Base-by-base conservation (phyloP, 2,888 invertebrate genomes). In the Amiota communis region DNA sequence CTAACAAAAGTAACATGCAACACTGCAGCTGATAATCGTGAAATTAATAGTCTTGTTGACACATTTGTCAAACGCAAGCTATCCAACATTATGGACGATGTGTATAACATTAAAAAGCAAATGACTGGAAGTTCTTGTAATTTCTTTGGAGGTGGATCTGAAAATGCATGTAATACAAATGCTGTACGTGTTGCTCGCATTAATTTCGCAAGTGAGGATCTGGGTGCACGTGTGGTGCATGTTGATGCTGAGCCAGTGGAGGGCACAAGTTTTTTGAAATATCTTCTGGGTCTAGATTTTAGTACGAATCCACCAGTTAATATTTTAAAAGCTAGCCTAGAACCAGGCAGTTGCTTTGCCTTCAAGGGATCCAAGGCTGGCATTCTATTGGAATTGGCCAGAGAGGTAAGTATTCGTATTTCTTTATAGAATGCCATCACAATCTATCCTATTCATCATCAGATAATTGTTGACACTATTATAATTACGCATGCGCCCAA, bases 321-420 rank as follows among this genome's bases (percentile, higher is more conserved):
- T 64, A 81, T 87, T 77, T 48, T 87, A 0, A 78, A 78, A 0
- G 48, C 82, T 0, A 80, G 73, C 15, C 64, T 87, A 65, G 70
- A 78, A 4, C 80, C 88, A 0, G 87, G 87, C 1, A 73, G 79
- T 4, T 87, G 87, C 20, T 87, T 87, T 70, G 87, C 80, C 0
- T 87, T 80, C 71, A 75, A 71, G 1, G 78, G 80, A 0, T n/a
- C 47, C 1, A 76, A 71, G 6, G 84, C 88, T 0, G 79, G 79
- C 0, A 78, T 87, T 2, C 75, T 76, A 0, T 23, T 87, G 6
- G 76, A 80, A 11, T 70, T 87, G 73, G 82, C 83, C 4, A 78
- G 77, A 53, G 48, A 72, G 75, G 81, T 81, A 20, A 51, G 48
- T 59, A 51, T 11, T 69, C 2, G 1, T 23, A 23, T 23, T 23